These are phyloP conservation scores for Exaiptasia diaphana DNA, from an alignment of 64 coral and sea anemone species.

Conservation along the genomic window DNA sequence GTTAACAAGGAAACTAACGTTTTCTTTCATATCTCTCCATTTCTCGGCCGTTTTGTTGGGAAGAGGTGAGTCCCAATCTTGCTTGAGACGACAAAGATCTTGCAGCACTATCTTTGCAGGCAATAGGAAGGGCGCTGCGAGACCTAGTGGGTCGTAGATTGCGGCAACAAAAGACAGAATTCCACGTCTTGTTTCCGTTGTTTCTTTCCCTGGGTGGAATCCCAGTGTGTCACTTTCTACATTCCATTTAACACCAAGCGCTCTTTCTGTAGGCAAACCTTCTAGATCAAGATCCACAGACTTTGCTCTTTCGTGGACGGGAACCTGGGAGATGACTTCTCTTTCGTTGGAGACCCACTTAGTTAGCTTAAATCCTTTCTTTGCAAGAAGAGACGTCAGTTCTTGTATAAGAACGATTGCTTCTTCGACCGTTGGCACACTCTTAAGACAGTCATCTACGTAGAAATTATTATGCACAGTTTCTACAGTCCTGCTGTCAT, in stretches of 20 bases:
- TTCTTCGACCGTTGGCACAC: background rate
- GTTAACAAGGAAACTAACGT: background rate
- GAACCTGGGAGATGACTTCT: background rate
- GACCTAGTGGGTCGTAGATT: background rate
- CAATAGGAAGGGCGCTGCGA: background rate
- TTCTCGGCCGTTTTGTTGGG: background rate
- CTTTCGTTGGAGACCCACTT: background rate
- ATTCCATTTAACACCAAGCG: background rate
- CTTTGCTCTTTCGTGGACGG: background rate
- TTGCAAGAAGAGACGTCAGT: background rate
- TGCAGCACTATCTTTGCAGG: background rate
- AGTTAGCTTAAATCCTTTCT: background rate
- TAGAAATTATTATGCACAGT: constrained; percentile 6
- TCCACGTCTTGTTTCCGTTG: background rate
- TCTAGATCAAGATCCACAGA: background rate
- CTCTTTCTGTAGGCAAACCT: background rate
- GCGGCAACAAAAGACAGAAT: background rate
- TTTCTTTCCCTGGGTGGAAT: background rate
- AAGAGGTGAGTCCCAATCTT: constrained; percentile 6
- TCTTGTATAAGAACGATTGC: background rate
- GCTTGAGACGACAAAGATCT: background rate
- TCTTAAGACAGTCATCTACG: constrained; percentile 15
- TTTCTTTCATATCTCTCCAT: background rate
- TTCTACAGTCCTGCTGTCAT: background rate
- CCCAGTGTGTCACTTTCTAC: background rate